Base-by-base conservation (phyloP, 1,140 invertebrate species). In the Olivierus martensii region DNA sequence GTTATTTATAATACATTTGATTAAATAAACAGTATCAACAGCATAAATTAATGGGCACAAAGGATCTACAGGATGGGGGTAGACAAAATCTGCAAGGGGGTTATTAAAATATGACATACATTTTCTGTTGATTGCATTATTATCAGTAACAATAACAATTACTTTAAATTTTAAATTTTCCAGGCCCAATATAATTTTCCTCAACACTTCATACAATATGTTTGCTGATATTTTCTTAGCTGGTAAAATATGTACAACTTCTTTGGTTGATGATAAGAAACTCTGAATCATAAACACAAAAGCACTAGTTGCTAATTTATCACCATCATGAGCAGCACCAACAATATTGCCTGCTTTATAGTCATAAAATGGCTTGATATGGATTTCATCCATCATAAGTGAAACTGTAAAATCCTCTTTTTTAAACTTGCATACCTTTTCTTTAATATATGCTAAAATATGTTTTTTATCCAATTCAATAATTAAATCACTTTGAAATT, bases 321-420 rank as follows among this genome's bases (percentile, higher is more conserved):
- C 6, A 34, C n/a, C 28, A 43, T 43, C 28, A 17, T 28, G 22
- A 5, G 21, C 10, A 19, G n/a, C 6, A 35, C 49, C 39, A 22
- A 43, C 41, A 28, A 51, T 42, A 34, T 43, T 43, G 22, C 41
- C 39, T 21, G 37, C 39, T 18, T 51, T 51, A 15, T 38, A 51
- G 42, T 51, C 49, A 51, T n/a, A 51, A 51, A 21, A 42, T 15
- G 49, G 28, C 36, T 45, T 52, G 5, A 52, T n/a, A 45, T 52
- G 35, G 19, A 52, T 44, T 37, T 52, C 43, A 35, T 52, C 50
- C 14, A 45, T 36, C 17, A 45, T 18, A 45, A 52, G 18, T 35
- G 15, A 36, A 7, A 52, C 17, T 35, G 15, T 52, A 21, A 36
- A 18, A 3, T 52, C 50, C 7, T 28, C 22, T 7, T 28, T 7